Percentiles rank a stretch among this genome's conserved stretches.
These are phyloP conservation scores for Podarcis lilfordi DNA, from an alignment of 2,797 vertebrate species.

Conservation along the genomic window DNA sequence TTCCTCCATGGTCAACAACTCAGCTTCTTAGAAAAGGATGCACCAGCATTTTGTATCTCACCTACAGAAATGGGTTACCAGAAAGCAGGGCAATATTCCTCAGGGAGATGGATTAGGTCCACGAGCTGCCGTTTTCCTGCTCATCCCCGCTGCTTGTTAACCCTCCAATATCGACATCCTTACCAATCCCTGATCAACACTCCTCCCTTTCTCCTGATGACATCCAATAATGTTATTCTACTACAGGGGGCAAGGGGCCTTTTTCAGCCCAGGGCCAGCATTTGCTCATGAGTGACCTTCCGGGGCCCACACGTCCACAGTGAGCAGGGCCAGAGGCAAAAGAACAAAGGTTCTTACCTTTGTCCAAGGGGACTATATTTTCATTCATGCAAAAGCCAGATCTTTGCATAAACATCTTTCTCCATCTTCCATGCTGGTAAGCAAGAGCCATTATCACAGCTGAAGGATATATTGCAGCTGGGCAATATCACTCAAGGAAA, in stretches of 20 bases:
- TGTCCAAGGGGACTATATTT: background rate
- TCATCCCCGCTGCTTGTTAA: background rate
- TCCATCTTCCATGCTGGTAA: background rate
- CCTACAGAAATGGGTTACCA: background rate
- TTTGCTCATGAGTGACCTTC: no score
- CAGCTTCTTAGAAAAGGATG: background rate
- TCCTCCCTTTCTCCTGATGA: background rate
- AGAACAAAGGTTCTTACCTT: background rate
- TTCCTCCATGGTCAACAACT: no score
- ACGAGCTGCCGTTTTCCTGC: background rate
- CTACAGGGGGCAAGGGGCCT: background rate
- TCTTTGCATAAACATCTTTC: background rate
- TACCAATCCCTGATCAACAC: background rate
- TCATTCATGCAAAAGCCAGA: no score
- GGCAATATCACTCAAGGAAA: no score
- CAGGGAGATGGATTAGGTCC: background rate
- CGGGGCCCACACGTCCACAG: background rate
- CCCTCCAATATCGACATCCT: background rate
- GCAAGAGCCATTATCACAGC: background rate
- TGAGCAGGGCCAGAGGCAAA: background rate
- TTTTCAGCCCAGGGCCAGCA: background rate
- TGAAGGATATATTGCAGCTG: no score
- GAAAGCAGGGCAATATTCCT: no score
- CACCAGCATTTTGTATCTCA: background rate
- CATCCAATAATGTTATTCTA: background rate